These are phyloP conservation scores for Malurus elegans DNA, from an alignment of 2,113 vertebrate species.

Conservation along the genomic window DNA sequence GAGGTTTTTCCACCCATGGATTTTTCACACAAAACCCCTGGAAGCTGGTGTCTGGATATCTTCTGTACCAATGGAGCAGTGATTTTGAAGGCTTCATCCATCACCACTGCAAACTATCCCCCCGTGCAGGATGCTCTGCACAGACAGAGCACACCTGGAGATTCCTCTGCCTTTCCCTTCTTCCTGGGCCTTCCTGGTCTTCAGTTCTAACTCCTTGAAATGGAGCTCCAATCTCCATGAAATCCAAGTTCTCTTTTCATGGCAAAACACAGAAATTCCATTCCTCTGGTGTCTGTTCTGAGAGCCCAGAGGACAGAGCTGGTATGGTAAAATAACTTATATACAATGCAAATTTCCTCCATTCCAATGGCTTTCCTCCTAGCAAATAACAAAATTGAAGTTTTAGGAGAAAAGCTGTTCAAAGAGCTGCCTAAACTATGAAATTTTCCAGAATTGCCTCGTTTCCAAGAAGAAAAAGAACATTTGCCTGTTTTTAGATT, in stretches of 20 bases:
- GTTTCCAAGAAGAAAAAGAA: conserved; percentile 62
- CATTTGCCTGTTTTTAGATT: conserved; percentile 58
- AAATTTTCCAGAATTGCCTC: conserved; percentile 35
- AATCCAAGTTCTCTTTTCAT: neutral
- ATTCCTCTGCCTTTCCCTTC: neutral
- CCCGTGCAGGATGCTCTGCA: neutral
- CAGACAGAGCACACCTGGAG: neutral
- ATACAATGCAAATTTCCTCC: neutral
- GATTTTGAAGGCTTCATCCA: neutral
- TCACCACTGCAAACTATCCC: neutral
- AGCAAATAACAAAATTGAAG: neutral
- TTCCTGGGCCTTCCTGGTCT: neutral
- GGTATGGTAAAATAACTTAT: neutral
- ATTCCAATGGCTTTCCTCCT: neutral
- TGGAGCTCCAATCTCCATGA: neutral
- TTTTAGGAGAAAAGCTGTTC: conserved; percentile 16
- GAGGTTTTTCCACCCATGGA: too few relatives aligned
- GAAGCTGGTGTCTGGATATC: neutral
- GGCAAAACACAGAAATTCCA: neutral
- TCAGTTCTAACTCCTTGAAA: neutral
- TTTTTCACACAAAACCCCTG: neutral
- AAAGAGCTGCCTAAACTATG: conserved; percentile 23
- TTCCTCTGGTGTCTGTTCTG: neutral
- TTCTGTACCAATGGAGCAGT: neutral
- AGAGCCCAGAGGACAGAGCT: neutral